These are phyloP conservation scores for Mamestra brassicae DNA, from an alignment of 2,888 invertebrate genomes.

Conservation along the genomic window DNA sequence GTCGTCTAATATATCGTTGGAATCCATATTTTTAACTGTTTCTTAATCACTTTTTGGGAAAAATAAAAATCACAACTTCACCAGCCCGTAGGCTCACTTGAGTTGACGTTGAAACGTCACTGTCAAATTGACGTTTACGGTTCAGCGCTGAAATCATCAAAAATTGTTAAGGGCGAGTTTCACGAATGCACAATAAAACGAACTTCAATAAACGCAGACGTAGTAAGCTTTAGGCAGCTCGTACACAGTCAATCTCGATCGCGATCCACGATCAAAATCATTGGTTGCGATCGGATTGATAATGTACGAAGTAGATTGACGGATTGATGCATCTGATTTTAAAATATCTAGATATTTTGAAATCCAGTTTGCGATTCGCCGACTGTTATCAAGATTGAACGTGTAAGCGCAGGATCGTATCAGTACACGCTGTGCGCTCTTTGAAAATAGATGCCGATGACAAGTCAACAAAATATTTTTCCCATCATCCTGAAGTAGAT, in stretches of 20 bases:
- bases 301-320: too few relatives aligned
- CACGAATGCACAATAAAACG: not conserved
- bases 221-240: too few relatives aligned
- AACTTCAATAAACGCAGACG: too few relatives aligned
- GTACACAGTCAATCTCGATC: too few relatives aligned
- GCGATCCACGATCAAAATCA: too few relatives aligned
- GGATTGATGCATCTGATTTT: too few relatives aligned
- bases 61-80: conserved; percentile 43
- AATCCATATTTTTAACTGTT: conserved; percentile 77
- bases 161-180: not conserved
- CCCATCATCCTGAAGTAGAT: too few relatives aligned
- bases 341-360: not conserved
- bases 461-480: too few relatives aligned
- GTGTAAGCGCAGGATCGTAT: not conserved
- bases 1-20: conserved; percentile 82
- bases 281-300: too few relatives aligned
- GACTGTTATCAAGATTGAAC: not conserved
- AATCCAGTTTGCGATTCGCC: not conserved
- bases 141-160: not conserved
- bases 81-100: conserved; percentile 46
- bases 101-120: conserved; percentile 52
- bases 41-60: conserved; percentile 33
- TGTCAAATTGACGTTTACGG: conserved; percentile 39
- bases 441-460: too few relatives aligned
- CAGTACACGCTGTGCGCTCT: too few relatives aligned